These are phyloP conservation scores for Chascanopsetta lugubris DNA, from an alignment of 2,113 vertebrate genomes.

Conservation along the genomic window DNA sequence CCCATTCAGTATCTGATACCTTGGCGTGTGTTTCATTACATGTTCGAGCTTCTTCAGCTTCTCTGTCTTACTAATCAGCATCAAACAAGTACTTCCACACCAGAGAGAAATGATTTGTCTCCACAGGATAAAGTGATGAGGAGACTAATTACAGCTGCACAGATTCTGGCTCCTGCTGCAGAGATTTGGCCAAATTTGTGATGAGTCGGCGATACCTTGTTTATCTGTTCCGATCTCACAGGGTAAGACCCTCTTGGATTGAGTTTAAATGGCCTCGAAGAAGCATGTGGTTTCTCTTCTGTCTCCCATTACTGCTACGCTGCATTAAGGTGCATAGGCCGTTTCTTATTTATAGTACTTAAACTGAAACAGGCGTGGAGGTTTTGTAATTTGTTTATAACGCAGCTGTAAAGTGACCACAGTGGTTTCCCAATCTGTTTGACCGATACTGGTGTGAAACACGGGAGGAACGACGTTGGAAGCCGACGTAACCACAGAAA, in stretches of 20 bases:
- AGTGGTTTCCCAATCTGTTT: slow-evolving; percentile 19
- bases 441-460: neutral
- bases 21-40: slow-evolving; percentile 21
- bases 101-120: slow-evolving; percentile 24
- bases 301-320: slow-evolving; percentile 60
- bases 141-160: slow-evolving; percentile 13
- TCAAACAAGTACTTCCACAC: no score
- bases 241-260: slow-evolving; percentile 57
- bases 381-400: slow-evolving; percentile 28
- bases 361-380: neutral
- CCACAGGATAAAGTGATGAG: slow-evolving; percentile 16
- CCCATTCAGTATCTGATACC: slow-evolving; percentile 29
- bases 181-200: slow-evolving; percentile 15
- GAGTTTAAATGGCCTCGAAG: slow-evolving; percentile 44
- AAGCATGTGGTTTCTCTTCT: slow-evolving; percentile 66
- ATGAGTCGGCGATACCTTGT: slow-evolving; percentile 34
- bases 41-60: slow-evolving; percentile 17
- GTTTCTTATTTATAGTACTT: slow-evolving; percentile 26
- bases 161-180: slow-evolving; percentile 16
- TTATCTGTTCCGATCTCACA: slow-evolving; percentile 46
- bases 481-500: neutral
- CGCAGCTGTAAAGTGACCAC: slow-evolving; percentile 7
- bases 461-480: neutral
- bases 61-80: no score
- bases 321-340: slow-evolving; percentile 13